These are phyloP conservation scores for Metridium senile DNA, from an alignment of 92 coral and sea anemone genomes.

Conservation along the genomic window DNA sequence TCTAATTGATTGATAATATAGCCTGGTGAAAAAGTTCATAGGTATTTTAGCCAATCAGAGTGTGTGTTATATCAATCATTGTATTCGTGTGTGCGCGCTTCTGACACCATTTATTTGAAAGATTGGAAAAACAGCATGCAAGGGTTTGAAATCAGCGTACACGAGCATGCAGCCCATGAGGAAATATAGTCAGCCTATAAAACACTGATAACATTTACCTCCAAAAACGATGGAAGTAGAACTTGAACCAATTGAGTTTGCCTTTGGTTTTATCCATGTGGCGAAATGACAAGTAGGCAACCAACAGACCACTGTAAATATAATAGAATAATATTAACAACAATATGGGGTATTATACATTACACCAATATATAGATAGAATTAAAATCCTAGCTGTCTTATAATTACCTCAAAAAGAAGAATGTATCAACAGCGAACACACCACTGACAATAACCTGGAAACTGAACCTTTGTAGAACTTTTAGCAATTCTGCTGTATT, in stretches of 20 bases:
- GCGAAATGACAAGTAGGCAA: conserved; percentile 75
- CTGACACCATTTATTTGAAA: too few species aligned
- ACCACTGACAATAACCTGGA: conserved; percentile 70
- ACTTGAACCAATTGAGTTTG: conserved; percentile 60
- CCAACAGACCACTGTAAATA: conserved; percentile 71
- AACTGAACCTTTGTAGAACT: conserved; percentile 48
- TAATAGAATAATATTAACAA: neutral
- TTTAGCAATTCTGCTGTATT: neutral
- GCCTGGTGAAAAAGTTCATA: too few species aligned
- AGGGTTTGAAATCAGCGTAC: too few species aligned
- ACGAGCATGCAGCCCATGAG: too few species aligned
- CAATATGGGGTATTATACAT: neutral
- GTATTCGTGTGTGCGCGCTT: too few species aligned
- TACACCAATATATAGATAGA: too few species aligned
- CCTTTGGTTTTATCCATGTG: conserved; percentile 72
- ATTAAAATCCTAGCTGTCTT: too few species aligned
- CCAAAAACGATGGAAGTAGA: conserved; percentile 87
- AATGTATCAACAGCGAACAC: conserved; percentile 74
- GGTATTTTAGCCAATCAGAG: too few species aligned
- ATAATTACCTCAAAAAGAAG: conserved; percentile 91
- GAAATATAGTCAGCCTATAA: neutral
- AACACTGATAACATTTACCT: conserved; percentile 37
- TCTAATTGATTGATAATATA: too few species aligned
- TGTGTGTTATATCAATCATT: too few species aligned
- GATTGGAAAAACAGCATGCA: too few species aligned